Evolutionary conservation across 1,140 invertebrate genomes (phyloP), one percentile per base, ranked within the genome.

Genomic region (Phthorimaea operculella): DNA sequence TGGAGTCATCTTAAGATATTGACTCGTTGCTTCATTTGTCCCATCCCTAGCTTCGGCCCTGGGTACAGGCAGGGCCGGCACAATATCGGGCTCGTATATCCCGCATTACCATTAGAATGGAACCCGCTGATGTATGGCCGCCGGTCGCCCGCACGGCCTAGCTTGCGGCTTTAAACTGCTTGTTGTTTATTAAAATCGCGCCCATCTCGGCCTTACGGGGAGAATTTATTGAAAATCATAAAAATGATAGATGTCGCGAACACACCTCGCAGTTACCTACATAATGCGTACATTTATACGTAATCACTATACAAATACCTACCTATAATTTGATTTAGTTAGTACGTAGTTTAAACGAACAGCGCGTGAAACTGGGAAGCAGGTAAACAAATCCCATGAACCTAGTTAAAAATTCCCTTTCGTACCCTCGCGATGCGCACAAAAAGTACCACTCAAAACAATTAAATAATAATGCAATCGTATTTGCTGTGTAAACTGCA

Each of bases 21-120:
- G 21, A 28, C 21, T 28, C 21, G 6, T 6, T 28, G 2, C 21
- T 6, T 28, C 21, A 28, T 2, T 28, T 28, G 2, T 28, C 21
- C 21, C 21, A 28, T 28, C 21, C 2, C 21, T 28, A 28, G 21
- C 21, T 28, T 4, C 21, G 21, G 2, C 21, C 6, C 21, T 28
- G 21, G 21, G 2, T 50, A 69, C 65, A 61, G 68, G 60, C 70
- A 71, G 76, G 75, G 76, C 60, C 66, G 72, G 70, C 68, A 84
- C 79, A 84, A 84, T 84, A 81, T 80, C 76, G 76, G 66, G 70
- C 61, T 55, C 61, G 66, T 66, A 70, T 69, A 74, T 70, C 72
- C 73, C 66, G 64, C 54, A 84, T 84, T 84, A 79, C 68, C 79
- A 82, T 84, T 76, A 82, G 76, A 84, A 84, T 83, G 72, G 75